Evolutionary conservation across 2,888 invertebrate genomes (phyloP).

Genomic region (Argyresthia albistria): DNA sequence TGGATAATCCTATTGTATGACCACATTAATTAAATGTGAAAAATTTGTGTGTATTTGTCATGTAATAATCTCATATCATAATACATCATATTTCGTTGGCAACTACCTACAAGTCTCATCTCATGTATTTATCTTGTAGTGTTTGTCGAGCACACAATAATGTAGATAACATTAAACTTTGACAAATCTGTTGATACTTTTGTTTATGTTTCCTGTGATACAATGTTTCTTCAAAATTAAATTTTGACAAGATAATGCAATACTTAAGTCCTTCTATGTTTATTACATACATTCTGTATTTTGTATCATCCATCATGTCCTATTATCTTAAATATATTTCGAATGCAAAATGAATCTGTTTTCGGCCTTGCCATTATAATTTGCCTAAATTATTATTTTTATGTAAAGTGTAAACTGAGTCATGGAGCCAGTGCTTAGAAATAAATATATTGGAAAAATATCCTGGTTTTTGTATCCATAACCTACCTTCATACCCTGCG

Average conservation of each 20-base stretch:
- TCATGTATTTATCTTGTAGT: too few species aligned
- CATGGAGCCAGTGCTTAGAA: slow-evolving; percentile 58
- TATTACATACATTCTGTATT: slow-evolving; percentile 7
- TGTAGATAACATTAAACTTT: too few species aligned
- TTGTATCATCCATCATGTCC: too few species aligned
- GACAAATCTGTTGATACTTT: too few species aligned
- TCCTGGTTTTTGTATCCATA: neutral
- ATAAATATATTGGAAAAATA: slow-evolving; percentile 36
- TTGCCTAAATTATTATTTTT: slow-evolving; percentile 33
- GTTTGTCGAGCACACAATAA: too few species aligned
- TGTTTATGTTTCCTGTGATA: slow-evolving; percentile 4
- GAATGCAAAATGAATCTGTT: slow-evolving; percentile 12
- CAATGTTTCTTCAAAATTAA: slow-evolving; percentile 7
- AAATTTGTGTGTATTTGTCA: neutral
- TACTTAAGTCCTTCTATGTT: neutral
- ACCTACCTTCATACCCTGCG: too few species aligned
- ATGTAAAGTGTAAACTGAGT: slow-evolving; percentile 39
- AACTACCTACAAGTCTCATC: too few species aligned
- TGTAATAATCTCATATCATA: neutral
- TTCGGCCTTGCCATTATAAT: slow-evolving; percentile 58
- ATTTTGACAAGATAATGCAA: slow-evolving; percentile 7
- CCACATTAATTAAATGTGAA: slow-evolving; percentile 8
- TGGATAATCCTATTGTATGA: slow-evolving; percentile 15
- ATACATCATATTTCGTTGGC: neutral
- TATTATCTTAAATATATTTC: slow-evolving; percentile 2